Evolutionary conservation across 2,113 vertebrate genomes (phyloP).

Genomic region (Odocoileus hemionus): DNA sequence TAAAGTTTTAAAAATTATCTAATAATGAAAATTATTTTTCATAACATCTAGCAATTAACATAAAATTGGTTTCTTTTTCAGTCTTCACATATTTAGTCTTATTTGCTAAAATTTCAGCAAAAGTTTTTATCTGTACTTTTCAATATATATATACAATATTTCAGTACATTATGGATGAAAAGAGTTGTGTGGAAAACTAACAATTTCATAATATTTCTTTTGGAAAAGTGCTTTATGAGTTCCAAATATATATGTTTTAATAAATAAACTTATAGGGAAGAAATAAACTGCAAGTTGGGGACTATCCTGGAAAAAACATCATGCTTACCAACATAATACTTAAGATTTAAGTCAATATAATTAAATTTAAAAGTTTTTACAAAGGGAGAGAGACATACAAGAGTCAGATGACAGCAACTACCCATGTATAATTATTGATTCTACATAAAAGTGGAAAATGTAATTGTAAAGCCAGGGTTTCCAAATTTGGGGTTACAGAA

Average conservation of each 20-base stretch:
- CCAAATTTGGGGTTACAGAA: not conserved
- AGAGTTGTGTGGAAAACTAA: not conserved
- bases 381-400: not conserved
- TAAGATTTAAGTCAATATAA: constrained; percentile 22
- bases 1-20: not conserved
- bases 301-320: not conserved
- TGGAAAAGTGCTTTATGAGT: constrained; percentile 29
- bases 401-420: not conserved
- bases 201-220: not conserved
- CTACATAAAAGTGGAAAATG: not conserved
- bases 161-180: not conserved
- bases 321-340: not conserved
- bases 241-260: constrained; percentile 8
- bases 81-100: not conserved
- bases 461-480: not conserved
- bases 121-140: constrained; percentile 4
- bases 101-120: not conserved
- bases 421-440: not conserved
- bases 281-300: not conserved
- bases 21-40: not conserved
- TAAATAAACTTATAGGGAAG: not conserved
- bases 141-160: not conserved
- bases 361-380: constrained; percentile 9
- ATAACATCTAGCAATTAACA: not conserved
- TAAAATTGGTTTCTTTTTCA: not conserved